A percentile compares a stretch with the other conserved stretches of the same genome.
Conservation (phyloP, 2,113 vertebrate genomes). For the Empidonax alnorum region DNA sequence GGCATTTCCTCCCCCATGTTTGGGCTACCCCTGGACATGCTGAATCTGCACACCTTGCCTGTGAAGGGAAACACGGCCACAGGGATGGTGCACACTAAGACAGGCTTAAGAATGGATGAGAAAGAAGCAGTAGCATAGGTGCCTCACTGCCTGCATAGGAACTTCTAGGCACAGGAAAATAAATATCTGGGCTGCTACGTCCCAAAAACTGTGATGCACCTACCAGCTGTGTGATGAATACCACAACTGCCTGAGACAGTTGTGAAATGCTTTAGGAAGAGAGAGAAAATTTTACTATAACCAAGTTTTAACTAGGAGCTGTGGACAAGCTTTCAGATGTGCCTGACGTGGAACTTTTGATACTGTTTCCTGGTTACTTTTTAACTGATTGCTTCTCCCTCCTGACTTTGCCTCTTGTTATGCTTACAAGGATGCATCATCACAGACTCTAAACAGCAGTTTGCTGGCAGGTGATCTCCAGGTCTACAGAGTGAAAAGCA, state of each 20-base stretch:
- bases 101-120: neutral
- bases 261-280: neutral
- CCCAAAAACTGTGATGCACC: neutral
- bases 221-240: neutral
- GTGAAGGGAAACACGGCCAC: neutral
- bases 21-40: neutral
- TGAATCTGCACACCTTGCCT: neutral
- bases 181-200: neutral
- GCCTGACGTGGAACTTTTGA: neutral
- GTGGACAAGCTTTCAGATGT: neutral
- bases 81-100: neutral
- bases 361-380: neutral
- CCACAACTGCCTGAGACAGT: rapidly evolving
- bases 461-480: neutral
- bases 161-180: neutral
- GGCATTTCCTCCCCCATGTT: neutral
- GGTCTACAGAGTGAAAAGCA: neutral
- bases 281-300: neutral
- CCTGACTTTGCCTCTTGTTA: neutral
- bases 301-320: neutral
- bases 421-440: neutral
- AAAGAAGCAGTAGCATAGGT: neutral
- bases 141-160: neutral
- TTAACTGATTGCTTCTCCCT: neutral
- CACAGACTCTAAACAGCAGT: neutral